phyloP scores from a whole-genome alignment of 1,140 invertebrate species.

The Cheumatopsyche charites region DNA sequence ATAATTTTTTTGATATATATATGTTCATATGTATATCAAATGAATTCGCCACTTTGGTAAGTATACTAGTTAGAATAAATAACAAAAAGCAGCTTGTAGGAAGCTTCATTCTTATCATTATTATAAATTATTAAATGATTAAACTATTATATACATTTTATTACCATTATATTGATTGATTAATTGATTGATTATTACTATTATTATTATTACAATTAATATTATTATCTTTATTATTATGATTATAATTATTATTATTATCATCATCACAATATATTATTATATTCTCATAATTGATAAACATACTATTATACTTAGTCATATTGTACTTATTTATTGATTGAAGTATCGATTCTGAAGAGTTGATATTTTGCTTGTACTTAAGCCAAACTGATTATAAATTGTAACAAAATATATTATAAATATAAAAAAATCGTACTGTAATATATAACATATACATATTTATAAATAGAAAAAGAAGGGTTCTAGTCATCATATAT shows the following conservation, averaged over 20 bases:
- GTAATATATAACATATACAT: slow-evolving; percentile 34
- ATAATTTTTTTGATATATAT: background rate
- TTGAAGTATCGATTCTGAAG: slow-evolving; percentile 43
- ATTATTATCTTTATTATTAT: slow-evolving; percentile 49
- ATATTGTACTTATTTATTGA: slow-evolving; percentile 49
- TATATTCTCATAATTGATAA: slow-evolving; percentile 50
- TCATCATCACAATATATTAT: slow-evolving; percentile 48
- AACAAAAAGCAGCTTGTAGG: slow-evolving; percentile 62
- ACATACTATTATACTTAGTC: slow-evolving; percentile 49
- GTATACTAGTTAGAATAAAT: slow-evolving; percentile 64
- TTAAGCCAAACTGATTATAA: slow-evolving; percentile 49
- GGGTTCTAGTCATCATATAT: slow-evolving; percentile 46
- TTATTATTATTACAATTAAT: slow-evolving; percentile 50
- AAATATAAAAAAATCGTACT: slow-evolving; percentile 46
- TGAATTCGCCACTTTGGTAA: slow-evolving; percentile 55
- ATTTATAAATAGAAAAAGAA: slow-evolving; percentile 37
- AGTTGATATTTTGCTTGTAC: slow-evolving; percentile 46
- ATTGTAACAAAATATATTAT: slow-evolving; percentile 48
- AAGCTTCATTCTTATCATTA: slow-evolving; percentile 66
- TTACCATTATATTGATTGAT: slow-evolving; percentile 61
- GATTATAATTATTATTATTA: slow-evolving; percentile 40
- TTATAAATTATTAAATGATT: slow-evolving; percentile 62
- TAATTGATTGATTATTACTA: slow-evolving; percentile 45
- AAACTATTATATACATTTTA: slow-evolving; percentile 65
- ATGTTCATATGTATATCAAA: slow-evolving; percentile 56